Conservation (phyloP, 2,797 vertebrate species). For the Pangasius larnaudii region DNA sequence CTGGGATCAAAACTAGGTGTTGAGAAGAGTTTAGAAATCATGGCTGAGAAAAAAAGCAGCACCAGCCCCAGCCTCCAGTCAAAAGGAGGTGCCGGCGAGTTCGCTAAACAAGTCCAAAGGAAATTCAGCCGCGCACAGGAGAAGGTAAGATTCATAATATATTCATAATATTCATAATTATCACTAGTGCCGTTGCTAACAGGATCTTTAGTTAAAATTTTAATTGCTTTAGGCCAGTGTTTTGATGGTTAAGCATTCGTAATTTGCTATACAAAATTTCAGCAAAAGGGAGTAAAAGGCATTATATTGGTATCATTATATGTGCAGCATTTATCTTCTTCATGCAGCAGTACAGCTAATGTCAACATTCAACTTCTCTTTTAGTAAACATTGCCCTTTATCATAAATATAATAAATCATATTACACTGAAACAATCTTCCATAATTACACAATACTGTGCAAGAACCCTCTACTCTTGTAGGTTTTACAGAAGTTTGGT, state of each 20-base stretch:
- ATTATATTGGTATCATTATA: neutral
- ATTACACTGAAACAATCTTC: neutral
- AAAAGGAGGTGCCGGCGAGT: conserved; percentile 80
- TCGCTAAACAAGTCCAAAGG: conserved; percentile 90
- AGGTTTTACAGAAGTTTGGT: conserved; percentile 92
- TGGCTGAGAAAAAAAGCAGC: conserved; percentile 50
- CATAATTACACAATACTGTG: neutral
- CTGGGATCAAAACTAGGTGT: neutral
- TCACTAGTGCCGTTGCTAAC: neutral
- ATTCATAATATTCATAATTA: neutral
- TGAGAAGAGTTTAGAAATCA: conserved; percentile 12
- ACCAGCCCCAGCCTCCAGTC: conserved; percentile 69
- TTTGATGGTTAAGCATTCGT: neutral
- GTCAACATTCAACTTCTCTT: conserved; percentile 6
- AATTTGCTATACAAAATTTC: neutral
- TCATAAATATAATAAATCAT: neutral
- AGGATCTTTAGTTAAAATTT: neutral
- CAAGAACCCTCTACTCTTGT: conserved; percentile 25
- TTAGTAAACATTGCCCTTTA: neutral
- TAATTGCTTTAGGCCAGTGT: neutral
- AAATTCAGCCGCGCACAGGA: conserved; percentile 90
- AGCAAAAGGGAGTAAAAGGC: neutral
- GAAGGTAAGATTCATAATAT: conserved; percentile 77
- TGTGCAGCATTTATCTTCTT: neutral
- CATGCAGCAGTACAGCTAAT: neutral